Evolutionary conservation across 2,888 invertebrate species (phyloP).

Genomic region (Lasioglossum marginatum): DNA sequence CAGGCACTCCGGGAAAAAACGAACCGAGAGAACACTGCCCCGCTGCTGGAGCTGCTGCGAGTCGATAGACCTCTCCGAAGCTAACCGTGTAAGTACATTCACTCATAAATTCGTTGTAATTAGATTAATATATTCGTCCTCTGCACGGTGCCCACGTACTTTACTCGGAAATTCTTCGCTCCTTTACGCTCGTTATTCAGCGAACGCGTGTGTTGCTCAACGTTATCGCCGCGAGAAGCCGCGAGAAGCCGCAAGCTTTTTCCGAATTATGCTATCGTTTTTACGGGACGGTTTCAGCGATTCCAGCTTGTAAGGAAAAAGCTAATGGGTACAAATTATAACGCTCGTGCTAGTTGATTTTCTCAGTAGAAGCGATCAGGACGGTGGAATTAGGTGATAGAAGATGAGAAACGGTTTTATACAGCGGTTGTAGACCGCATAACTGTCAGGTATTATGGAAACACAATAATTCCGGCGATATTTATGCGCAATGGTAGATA

Average conservation of each 20-base stretch:
- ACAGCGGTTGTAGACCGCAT: too few species aligned
- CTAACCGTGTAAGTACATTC: background rate
- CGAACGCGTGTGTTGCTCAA: background rate
- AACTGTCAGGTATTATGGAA: background rate
- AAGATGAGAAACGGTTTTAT: background rate
- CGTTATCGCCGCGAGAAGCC: background rate
- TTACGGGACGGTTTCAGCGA: background rate
- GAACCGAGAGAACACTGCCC: background rate
- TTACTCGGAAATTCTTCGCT: background rate
- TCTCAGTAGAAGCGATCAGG: background rate
- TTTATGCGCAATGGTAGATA: background rate
- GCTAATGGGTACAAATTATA: background rate
- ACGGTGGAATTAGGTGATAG: background rate
- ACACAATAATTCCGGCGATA: background rate
- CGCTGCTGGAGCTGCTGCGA: background rate
- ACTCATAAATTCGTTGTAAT: constrained; percentile 30
- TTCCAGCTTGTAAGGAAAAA: background rate
- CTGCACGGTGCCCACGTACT: background rate
- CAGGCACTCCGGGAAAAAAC: background rate
- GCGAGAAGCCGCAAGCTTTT: background rate
- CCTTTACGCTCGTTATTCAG: background rate
- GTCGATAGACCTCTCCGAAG: background rate
- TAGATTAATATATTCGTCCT: constrained; percentile 1
- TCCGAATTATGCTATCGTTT: background rate
- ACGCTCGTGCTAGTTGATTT: background rate